Percentiles rank a stretch among this genome's conserved stretches.
Evolutionary conservation across 2,888 invertebrate species (phyloP).

Genomic region (Pseudoips prasinana): DNA sequence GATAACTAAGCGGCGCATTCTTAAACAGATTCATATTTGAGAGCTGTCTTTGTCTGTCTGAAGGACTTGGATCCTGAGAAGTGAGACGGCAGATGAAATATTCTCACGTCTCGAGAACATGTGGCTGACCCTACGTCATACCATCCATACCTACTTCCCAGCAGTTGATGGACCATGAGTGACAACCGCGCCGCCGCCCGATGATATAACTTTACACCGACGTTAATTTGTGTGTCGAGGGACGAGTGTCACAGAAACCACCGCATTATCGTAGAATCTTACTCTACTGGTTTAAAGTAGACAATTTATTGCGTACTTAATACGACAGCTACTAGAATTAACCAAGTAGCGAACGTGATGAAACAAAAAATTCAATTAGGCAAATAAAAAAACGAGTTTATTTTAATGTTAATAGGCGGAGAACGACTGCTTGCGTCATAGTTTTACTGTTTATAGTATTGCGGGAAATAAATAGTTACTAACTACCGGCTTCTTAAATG

Average conservation of each 20-base stretch:
- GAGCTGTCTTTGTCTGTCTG: conserved; percentile 71
- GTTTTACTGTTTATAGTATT: conserved; percentile 31
- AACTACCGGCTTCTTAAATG: conserved; percentile 8
- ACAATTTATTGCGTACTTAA: conserved; percentile 66
- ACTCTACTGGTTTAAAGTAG: conserved; percentile 59
- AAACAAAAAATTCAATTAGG: conserved; percentile 51
- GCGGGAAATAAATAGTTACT: no score
- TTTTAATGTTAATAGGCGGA: conserved; percentile 38
- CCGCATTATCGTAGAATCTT: conserved; percentile 65
- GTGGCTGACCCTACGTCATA: conserved; percentile 78
- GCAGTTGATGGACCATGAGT: conserved; percentile 82
- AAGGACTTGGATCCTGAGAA: conserved; percentile 57
- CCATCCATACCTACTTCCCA: conserved; percentile 70
- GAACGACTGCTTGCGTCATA: conserved; percentile 31
- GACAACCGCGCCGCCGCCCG: conserved; percentile 63
- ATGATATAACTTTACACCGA: conserved; percentile 73
- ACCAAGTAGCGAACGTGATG: conserved; percentile 44
- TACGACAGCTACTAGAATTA: conserved; percentile 71
- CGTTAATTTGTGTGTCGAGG: conserved; percentile 73
- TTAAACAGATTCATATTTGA: conserved; percentile 54
- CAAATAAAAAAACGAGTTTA: conserved; percentile 38
- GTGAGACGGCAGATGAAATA: conserved; percentile 73
- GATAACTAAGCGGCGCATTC: conserved; percentile 68
- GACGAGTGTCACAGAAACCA: conserved; percentile 61
- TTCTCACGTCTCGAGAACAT: conserved; percentile 70